These are phyloP conservation scores for Triops cancriformis DNA, from an alignment of 1,140 invertebrate genomes.

Conservation along the genomic window DNA sequence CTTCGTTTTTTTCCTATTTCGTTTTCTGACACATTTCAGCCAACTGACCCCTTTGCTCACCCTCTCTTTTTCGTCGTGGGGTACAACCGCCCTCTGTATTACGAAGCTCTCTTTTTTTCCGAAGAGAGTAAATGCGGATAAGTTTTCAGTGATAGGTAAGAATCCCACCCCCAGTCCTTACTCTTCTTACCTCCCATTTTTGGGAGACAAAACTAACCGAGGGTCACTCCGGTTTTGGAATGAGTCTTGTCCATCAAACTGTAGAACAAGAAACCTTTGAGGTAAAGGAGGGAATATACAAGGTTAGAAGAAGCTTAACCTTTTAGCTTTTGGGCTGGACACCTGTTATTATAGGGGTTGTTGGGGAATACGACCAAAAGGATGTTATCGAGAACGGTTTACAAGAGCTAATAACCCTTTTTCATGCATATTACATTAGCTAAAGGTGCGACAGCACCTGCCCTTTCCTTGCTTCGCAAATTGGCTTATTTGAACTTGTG, in stretches of 20 bases:
- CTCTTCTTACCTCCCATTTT: background rate
- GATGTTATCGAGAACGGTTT: background rate
- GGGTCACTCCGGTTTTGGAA: background rate
- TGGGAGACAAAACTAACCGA: background rate
- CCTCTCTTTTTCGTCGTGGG: background rate
- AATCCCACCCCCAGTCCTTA: background rate
- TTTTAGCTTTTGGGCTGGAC: background rate
- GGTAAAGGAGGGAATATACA: background rate
- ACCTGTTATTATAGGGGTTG: constrained; percentile 13
- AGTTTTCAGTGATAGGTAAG: background rate
- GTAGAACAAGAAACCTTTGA: background rate
- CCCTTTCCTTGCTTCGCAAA: background rate
- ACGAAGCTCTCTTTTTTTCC: background rate
- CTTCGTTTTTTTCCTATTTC: background rate
- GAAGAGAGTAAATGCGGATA: background rate
- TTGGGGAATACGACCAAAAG: background rate
- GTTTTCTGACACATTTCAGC: constrained; percentile 8
- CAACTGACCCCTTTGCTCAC: background rate
- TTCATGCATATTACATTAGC: constrained; percentile 14
- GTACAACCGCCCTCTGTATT: background rate
- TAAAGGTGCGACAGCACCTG: constrained; percentile 4
- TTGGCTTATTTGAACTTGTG: background rate
- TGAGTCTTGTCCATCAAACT: background rate
- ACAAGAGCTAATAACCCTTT: constrained; percentile 13
- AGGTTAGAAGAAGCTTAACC: background rate